Percentiles rank a stretch among this genome's conserved stretches.
Evolutionary conservation across 2,113 vertebrate genomes (phyloP).

Genomic region (Gadus macrocephalus): DNA sequence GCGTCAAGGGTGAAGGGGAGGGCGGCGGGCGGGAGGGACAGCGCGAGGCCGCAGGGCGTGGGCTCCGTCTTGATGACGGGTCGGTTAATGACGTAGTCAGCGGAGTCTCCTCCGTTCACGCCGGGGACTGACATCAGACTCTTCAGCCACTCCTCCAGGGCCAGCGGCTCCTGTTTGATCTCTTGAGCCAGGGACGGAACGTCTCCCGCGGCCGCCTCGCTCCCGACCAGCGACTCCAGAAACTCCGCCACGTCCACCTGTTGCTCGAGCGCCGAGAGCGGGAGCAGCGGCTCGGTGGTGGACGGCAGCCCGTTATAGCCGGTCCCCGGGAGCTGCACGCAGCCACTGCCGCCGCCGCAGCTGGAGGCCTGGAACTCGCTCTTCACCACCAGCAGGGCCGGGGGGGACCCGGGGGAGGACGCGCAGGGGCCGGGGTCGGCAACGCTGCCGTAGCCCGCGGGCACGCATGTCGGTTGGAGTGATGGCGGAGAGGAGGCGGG

Average conservation of each 20-base stretch:
- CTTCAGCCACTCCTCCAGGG: constrained; percentile 57
- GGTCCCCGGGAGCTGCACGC: constrained; percentile 36
- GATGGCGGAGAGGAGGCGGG: constrained; percentile 36
- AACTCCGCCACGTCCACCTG: constrained; percentile 64
- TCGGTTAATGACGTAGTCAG: constrained; percentile 50
- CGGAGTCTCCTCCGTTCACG: constrained; percentile 35
- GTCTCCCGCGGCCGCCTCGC: constrained; percentile 41
- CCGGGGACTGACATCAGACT: constrained; percentile 23
- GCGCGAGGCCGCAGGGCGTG: constrained; percentile 9
- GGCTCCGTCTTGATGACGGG: constrained; percentile 43
- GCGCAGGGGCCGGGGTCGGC: constrained; percentile 43
- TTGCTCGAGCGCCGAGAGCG: constrained; percentile 52
- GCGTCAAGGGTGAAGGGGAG: constrained; percentile 56
- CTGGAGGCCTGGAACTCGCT: constrained; percentile 68
- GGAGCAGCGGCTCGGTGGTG: constrained; percentile 47
- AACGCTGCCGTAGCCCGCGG: constrained; percentile 37
- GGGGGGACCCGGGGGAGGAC: constrained; percentile 19
- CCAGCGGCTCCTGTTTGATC: constrained; percentile 66
- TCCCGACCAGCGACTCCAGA: constrained; percentile 58
- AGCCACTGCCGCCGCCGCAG: constrained; percentile 71
- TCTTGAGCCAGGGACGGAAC: constrained; percentile 27
- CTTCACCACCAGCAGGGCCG: constrained; percentile 62
- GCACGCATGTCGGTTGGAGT: constrained; percentile 23
- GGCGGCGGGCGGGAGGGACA: constrained; percentile 7
- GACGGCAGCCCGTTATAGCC: constrained; percentile 37